A percentile compares a stretch with the other conserved stretches of the same genome.
phyloP scores from a whole-genome alignment of 2,797 vertebrate species.

The Lophius americanus region DNA sequence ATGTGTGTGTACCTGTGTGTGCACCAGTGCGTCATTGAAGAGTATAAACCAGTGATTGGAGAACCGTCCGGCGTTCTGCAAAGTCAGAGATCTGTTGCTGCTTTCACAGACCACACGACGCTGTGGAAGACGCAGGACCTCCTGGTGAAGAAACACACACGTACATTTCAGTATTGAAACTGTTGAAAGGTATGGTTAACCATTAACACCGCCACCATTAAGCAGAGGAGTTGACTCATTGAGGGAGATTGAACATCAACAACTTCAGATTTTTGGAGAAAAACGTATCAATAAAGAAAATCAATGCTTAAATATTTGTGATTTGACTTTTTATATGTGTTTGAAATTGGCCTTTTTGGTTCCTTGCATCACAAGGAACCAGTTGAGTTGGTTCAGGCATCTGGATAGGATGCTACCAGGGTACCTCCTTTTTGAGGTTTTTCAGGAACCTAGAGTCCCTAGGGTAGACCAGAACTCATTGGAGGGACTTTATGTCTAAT shows the following conservation, averaged over 20 bases:
- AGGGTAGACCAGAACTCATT: no score
- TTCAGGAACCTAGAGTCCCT: no score
- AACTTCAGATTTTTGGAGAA: not conserved
- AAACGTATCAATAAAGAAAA: not conserved
- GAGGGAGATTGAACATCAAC: not conserved
- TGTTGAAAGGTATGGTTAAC: not conserved
- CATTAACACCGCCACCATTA: not conserved
- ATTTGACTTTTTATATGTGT: no score
- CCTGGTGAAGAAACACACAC: conserved; percentile 73
- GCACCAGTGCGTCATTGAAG: conserved; percentile 93
- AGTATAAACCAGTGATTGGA: conserved; percentile 98
- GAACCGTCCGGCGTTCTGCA: conserved; percentile 94
- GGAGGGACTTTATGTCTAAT: no score
- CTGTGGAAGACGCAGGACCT: conserved; percentile 88
- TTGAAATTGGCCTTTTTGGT: no score
- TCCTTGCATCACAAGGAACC: no score
- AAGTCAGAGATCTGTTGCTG: conserved; percentile 88
- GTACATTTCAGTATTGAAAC: not conserved
- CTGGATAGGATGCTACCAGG: no score
- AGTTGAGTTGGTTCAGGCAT: no score
- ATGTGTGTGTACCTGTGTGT: conserved; percentile 88
- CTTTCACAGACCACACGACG: conserved; percentile 95
- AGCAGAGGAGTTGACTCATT: not conserved
- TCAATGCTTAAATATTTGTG: not conserved
- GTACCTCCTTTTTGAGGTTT: no score